Evolutionary conservation across 2,797 vertebrate genomes (phyloP).

Genomic region (Enteromius afrohamiltoni): DNA sequence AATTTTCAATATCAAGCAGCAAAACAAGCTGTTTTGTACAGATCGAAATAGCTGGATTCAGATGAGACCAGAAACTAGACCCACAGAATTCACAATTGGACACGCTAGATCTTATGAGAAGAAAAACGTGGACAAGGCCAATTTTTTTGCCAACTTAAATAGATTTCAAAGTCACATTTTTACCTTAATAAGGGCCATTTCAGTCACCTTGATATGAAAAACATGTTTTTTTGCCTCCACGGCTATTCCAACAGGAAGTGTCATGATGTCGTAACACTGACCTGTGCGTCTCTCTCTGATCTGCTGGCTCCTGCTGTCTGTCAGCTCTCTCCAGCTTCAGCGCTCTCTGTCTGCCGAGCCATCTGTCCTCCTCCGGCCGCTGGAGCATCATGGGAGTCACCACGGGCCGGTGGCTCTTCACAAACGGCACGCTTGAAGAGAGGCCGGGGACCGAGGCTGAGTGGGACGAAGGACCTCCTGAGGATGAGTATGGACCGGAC

Average conservation of each 20-base stretch:
- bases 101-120: not conserved
- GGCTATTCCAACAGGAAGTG: not conserved
- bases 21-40: not conserved
- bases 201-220: not conserved
- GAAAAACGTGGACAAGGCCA: not conserved
- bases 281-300: conserved; percentile 88
- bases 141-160: not conserved
- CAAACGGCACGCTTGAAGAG: conserved; percentile 83
- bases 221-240: not conserved
- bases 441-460: conserved; percentile 87
- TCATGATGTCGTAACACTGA: conserved; percentile 59
- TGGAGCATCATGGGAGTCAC: conserved; percentile 86
- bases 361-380: conserved; percentile 93
- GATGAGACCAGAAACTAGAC: not conserved
- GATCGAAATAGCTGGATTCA: not conserved
- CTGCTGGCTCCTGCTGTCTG: conserved; percentile 84
- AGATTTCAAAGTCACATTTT: not conserved
- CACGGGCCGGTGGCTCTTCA: conserved; percentile 71
- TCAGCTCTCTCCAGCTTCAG: conserved; percentile 94
- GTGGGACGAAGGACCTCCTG: conserved; percentile 73
- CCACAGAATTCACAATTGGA: no score
- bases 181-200: not conserved
- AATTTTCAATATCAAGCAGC: not conserved
- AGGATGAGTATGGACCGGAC: conserved; percentile 72
- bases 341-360: conserved; percentile 90